A percentile compares a stretch with the other conserved stretches of the same genome.
Evolutionary conservation across 53 echinoderm and acorn worm species (phyloP).

Genomic region (Apostichopus leukothele): DNA sequence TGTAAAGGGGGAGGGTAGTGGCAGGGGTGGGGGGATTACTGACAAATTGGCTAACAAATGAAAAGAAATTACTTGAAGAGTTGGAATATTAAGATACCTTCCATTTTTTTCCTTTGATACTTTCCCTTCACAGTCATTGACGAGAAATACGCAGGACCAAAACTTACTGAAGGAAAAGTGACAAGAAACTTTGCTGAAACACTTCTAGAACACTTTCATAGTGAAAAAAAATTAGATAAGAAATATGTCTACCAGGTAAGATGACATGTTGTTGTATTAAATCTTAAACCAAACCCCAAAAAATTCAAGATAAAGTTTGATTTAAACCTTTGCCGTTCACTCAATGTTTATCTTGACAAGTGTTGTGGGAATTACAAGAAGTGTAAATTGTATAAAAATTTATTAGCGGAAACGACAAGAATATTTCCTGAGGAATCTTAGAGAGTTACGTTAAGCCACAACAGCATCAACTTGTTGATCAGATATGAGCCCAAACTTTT

Average conservation of each 20-base stretch:
- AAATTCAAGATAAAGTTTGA: neutral
- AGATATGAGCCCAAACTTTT: too few species aligned
- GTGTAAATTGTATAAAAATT: too few species aligned
- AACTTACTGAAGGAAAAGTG: slow-evolving; percentile 68
- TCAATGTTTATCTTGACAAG: too few species aligned
- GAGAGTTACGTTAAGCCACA: too few species aligned
- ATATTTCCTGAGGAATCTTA: too few species aligned
- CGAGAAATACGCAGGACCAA: slow-evolving; percentile 86
- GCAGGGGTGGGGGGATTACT: too few species aligned
- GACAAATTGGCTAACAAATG: too few species aligned
- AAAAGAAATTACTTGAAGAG: neutral
- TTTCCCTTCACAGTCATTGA: slow-evolving; percentile 75
- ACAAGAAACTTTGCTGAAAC: slow-evolving; percentile 84
- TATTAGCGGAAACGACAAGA: too few species aligned
- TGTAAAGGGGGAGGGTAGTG: too few species aligned
- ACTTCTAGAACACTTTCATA: slow-evolving; percentile 76
- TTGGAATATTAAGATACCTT: neutral
- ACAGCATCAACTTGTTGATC: too few species aligned
- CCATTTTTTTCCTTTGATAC: neutral
- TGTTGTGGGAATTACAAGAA: too few species aligned
- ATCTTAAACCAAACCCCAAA: too few species aligned
- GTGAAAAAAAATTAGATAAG: slow-evolving; percentile 78
- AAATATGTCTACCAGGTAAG: slow-evolving; percentile 94
- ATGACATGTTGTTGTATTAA: neutral
- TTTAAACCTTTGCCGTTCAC: neutral